Conservation (phyloP, 1,140 invertebrate species). For the Arion vulgaris region DNA sequence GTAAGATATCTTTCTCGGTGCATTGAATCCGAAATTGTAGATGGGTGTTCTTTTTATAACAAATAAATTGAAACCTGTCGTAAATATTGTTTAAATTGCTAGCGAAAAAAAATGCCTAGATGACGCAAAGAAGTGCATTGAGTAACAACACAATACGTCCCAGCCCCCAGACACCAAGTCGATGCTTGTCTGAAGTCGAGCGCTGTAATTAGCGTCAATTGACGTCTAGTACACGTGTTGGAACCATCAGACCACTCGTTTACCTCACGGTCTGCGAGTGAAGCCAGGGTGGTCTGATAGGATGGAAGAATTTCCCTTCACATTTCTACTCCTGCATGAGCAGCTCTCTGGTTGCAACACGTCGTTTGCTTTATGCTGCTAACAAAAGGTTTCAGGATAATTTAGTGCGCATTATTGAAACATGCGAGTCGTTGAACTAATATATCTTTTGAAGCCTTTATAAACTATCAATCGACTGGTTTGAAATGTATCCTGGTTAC, state of each 20-base stretch:
- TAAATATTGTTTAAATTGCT: neutral
- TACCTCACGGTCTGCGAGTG: neutral
- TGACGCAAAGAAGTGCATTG: neutral
- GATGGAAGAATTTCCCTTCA: neutral
- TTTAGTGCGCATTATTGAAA: neutral
- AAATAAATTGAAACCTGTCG: neutral
- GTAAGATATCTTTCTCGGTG: neutral
- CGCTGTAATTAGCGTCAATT: neutral
- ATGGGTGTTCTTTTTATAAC: neutral
- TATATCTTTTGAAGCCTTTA: too few relatives aligned
- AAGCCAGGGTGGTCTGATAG: neutral
- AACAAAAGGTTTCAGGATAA: neutral
- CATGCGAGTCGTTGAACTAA: too few relatives aligned
- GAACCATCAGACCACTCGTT: neutral
- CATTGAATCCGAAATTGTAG: neutral
- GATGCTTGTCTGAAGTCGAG: neutral
- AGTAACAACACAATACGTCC: neutral
- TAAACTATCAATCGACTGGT: too few relatives aligned
- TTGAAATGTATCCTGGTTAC: too few relatives aligned
- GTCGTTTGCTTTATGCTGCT: neutral
- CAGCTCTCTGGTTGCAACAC: neutral
- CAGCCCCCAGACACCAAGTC: neutral
- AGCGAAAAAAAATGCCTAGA: too few relatives aligned
- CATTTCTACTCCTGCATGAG: too few relatives aligned
- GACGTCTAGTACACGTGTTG: neutral